These are phyloP conservation scores for Mionectes macconnelli DNA, from an alignment of 2,113 vertebrate genomes.

Conservation along the genomic window DNA sequence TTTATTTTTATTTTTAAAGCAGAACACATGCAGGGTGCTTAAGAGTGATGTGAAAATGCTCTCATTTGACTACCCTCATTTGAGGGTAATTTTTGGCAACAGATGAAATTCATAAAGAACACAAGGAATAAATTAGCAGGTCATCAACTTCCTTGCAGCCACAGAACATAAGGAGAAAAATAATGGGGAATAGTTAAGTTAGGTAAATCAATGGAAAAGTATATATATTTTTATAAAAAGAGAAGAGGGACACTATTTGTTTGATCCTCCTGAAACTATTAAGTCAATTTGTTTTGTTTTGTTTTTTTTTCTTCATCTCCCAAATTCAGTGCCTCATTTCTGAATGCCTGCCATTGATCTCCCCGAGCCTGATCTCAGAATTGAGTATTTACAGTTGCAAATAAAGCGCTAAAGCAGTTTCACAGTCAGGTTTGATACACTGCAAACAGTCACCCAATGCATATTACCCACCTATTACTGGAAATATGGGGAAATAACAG, in stretches of 20 bases:
- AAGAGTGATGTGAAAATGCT: conserved; percentile 32
- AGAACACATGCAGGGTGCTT: conserved; percentile 47
- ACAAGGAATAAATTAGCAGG: conserved; percentile 64
- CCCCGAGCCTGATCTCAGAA: not conserved
- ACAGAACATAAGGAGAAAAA: conserved; percentile 35
- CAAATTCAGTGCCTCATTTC: not conserved
- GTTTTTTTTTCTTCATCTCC: not conserved
- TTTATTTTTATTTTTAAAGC: not conserved
- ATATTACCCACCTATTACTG: fast-evolving
- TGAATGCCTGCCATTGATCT: not conserved
- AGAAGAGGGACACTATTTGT: not conserved
- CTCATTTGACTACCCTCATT: conserved; percentile 31
- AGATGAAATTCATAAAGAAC: conserved; percentile 46
- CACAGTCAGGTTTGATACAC: not conserved
- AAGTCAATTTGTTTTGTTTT: not conserved
- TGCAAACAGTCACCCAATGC: not conserved
- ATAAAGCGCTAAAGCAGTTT: not conserved
- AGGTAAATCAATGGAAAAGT: conserved; percentile 1
- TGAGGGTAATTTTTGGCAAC: conserved; percentile 57
- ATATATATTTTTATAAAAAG: not conserved
- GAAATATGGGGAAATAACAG: not conserved
- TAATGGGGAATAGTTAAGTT: not conserved
- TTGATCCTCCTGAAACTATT: not conserved
- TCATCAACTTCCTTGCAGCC: conserved; percentile 59
- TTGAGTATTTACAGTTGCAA: not conserved